A percentile compares a stretch with the other conserved stretches of the same genome.
These are phyloP conservation scores for Callipepla californica DNA, from an alignment of 2,113 vertebrate genomes.

Conservation along the genomic window DNA sequence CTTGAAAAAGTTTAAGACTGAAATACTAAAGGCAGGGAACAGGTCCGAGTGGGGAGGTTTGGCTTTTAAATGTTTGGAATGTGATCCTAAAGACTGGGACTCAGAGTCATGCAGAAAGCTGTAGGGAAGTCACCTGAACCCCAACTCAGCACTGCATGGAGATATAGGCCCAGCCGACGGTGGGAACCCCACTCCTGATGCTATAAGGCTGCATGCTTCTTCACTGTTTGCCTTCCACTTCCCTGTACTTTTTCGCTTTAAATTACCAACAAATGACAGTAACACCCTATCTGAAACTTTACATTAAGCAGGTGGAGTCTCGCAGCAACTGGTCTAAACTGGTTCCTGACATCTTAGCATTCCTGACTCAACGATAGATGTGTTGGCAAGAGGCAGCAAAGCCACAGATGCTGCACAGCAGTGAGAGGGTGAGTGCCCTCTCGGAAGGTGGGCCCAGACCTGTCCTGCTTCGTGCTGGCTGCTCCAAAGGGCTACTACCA, in stretches of 20 bases:
- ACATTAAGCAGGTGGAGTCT: constrained; percentile 37
- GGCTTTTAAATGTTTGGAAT: neutral
- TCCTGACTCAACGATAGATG: neutral
- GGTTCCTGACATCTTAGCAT: constrained; percentile 3
- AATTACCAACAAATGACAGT: neutral
- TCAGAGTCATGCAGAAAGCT: neutral
- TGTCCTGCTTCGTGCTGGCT: neutral
- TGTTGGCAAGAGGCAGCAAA: neutral
- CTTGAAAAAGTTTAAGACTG: neutral
- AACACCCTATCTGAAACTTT: constrained; percentile 16
- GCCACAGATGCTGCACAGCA: neutral
- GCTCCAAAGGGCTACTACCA: neutral
- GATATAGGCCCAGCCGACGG: fast-evolving
- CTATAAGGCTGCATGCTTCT: neutral
- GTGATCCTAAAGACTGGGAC: neutral
- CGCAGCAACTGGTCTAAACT: neutral
- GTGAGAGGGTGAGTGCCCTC: neutral
- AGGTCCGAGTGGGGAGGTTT: neutral
- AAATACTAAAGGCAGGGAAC: neutral
- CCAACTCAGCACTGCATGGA: fast-evolving
- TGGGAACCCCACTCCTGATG: neutral
- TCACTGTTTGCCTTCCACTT: neutral
- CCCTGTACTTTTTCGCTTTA: neutral
- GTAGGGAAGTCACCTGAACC: too few species aligned
- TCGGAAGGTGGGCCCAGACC: neutral